phyloP scores from a whole-genome alignment of 1,140 invertebrate genomes.

The Cydia pomonella region DNA sequence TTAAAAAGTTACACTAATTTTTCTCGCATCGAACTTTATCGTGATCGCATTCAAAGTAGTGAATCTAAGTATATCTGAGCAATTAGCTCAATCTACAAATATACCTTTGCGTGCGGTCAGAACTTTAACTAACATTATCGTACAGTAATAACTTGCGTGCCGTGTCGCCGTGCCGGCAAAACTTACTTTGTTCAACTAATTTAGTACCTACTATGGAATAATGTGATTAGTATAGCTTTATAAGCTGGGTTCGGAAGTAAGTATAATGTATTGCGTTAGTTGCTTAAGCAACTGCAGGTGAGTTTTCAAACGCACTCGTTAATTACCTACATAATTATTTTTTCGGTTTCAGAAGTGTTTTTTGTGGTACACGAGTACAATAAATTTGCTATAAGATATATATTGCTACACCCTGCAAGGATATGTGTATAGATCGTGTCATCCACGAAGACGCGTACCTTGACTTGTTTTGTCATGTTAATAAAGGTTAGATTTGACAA shows the following conservation, averaged over 20 bases:
- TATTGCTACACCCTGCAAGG: no score
- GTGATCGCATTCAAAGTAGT: background rate
- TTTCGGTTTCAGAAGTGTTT: no score
- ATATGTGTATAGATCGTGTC: no score
- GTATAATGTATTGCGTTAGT: background rate
- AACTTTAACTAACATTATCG: background rate
- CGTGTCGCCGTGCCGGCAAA: background rate
- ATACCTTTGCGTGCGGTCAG: background rate
- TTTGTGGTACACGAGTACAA: no score
- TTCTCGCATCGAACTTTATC: background rate
- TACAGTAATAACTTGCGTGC: background rate
- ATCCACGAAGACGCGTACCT: no score
- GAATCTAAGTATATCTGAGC: background rate
- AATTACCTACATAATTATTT: no score
- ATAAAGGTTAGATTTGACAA: no score
- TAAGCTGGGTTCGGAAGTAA: background rate
- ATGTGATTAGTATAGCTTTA: conserved; percentile 5
- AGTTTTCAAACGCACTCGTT: background rate
- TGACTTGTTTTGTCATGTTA: no score
- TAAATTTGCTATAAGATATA: no score
- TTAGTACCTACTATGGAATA: background rate
- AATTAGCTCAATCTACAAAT: background rate
- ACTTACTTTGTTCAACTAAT: background rate
- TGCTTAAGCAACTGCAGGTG: background rate
- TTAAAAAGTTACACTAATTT: background rate